A percentile compares a stretch with the other conserved stretches of the same genome.
Conservation (phyloP, 2,113 vertebrate genomes). For the Psittacula cyanocephala region DNA sequence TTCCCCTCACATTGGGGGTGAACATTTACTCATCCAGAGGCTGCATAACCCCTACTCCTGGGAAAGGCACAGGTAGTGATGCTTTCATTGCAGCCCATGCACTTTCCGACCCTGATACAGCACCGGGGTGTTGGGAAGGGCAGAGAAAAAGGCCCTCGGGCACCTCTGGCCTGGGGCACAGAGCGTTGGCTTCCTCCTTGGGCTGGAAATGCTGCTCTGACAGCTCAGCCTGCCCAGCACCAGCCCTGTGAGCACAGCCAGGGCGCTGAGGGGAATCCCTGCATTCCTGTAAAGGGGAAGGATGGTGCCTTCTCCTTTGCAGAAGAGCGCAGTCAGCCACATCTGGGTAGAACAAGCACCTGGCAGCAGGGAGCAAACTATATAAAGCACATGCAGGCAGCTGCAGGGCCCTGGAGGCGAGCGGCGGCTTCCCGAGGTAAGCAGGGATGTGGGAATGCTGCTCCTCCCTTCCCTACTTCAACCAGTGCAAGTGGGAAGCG, state of each 20-base stretch:
- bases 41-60: accelerated
- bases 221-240: accelerated
- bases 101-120: accelerated
- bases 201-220: neutral
- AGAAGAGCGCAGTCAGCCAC: neutral
- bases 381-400: neutral
- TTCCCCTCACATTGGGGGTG: neutral
- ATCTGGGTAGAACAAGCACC: accelerated
- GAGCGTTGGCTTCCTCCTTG: accelerated
- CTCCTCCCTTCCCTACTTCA: neutral
- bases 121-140: neutral
- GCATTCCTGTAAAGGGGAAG: neutral
- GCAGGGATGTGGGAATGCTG: neutral
- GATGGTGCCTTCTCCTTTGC: neutral
- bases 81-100: neutral
- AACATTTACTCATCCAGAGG: accelerated
- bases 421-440: neutral
- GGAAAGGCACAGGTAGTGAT: accelerated
- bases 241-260: accelerated
- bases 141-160: neutral
- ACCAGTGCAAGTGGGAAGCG: accelerated
- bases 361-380: accelerated
- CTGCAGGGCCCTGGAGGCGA: neutral
- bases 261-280: accelerated
- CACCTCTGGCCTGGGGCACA: accelerated